Conservation (phyloP, 2,797 vertebrate species). For the Apodemus agrarius region DNA sequence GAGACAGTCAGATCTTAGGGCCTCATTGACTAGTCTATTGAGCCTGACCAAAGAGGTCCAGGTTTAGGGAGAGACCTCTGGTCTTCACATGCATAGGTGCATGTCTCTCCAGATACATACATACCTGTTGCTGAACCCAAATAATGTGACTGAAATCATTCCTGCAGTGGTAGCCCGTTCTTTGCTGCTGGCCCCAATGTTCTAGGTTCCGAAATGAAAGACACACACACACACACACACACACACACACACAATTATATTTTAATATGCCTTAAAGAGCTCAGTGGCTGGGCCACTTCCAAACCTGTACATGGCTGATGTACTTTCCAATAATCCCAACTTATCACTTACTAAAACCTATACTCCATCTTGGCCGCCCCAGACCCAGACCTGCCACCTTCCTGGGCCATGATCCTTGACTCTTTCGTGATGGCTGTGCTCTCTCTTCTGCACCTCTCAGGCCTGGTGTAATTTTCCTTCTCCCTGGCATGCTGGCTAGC, state of each 20-base stretch:
- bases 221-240: not conserved
- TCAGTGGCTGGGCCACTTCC: not conserved
- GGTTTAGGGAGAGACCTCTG: not conserved
- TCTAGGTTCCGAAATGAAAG: not conserved
- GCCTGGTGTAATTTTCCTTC: not conserved
- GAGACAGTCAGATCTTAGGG: not conserved
- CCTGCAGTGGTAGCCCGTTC: rapidly evolving
- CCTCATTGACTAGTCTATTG: not conserved
- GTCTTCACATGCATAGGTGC: not conserved
- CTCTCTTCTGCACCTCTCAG: not conserved
- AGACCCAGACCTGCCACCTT: not conserved
- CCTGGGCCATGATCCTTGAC: not conserved
- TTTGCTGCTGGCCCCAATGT: not conserved
- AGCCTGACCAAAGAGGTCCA: not conserved
- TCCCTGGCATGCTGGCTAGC: not conserved
- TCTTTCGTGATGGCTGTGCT: not conserved
- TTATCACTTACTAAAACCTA: not conserved
- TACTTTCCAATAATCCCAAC: not conserved
- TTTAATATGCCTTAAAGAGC: not conserved
- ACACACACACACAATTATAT: not conserved
- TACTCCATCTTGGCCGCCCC: not conserved
- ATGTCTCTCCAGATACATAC: not conserved
- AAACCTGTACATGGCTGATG: not conserved
- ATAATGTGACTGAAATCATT: not conserved
- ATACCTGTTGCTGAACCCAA: not conserved